phyloP scores from a whole-genome alignment of 2,113 vertebrate species.

The Tringa solitaria region DNA sequence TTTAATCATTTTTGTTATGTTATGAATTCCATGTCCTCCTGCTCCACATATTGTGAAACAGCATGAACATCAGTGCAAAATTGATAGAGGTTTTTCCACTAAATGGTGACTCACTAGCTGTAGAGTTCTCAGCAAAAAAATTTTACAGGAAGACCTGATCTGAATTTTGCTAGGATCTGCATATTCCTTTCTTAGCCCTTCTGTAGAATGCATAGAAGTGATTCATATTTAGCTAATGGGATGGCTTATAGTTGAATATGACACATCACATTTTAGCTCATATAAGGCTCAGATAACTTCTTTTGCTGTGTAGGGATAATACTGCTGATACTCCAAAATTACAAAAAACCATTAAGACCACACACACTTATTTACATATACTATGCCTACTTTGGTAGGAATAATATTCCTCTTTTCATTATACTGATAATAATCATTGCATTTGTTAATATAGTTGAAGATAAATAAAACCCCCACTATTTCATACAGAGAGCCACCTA shows the following conservation, averaged over 20 bases:
- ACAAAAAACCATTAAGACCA: not conserved
- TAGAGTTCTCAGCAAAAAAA: rapidly evolving
- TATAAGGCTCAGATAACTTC: not conserved
- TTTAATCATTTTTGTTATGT: not conserved
- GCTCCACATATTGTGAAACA: not conserved
- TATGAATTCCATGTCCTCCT: not conserved
- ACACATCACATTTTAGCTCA: not conserved
- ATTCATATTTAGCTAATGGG: not conserved
- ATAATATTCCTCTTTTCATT: not conserved
- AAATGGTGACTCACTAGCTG: not conserved
- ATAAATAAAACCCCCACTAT: not conserved
- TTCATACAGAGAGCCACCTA: not conserved
- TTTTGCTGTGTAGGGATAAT: not conserved
- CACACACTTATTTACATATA: not conserved
- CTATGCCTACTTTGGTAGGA: not conserved
- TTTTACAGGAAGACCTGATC: not conserved
- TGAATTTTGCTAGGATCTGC: not conserved
- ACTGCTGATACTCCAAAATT: not conserved
- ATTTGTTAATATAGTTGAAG: not conserved
- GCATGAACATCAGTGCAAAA: not conserved
- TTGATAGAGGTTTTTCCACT: not conserved
- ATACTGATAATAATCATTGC: not conserved
- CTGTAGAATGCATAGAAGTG: not conserved
- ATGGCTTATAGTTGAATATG: not conserved
- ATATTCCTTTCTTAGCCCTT: not conserved